Base-by-base conservation (phyloP, 2,797 vertebrate species). In the Macrochelys suwanniensis region DNA sequence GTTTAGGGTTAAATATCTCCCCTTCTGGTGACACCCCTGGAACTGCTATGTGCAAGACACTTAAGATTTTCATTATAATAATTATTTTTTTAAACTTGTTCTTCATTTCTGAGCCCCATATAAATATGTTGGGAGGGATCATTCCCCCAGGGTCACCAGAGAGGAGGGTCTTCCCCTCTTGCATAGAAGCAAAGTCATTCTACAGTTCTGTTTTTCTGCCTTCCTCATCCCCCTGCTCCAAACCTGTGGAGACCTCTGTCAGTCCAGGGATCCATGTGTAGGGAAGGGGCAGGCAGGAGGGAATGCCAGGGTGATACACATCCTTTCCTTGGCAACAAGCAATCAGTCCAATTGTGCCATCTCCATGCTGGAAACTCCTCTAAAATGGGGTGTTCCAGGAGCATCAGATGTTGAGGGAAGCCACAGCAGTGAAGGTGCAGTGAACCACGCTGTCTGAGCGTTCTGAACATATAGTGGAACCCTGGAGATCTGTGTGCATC, bases 1-100 rank as follows among this genome's bases (percentile, higher is more conserved):
- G 26, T 92, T 45, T 31, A 56, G 13, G 76, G 91, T 92, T 90
- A 92, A 84, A 28, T 45, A 88, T 86, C 25, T 93, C 45, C 33
- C 89, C 31, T 25, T 15, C 51, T 79, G 23, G 79, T 93, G 80
- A 82, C 87, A 37, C 87, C 57, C 8, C 77, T 77, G 7, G 21
- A 89, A 45, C 50, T 74, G 83, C 81, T 88, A 6, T 53, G 26
- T 54, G 42, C 33, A 71, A 50, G 71, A 61, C 84, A 78, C 71
- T 89, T 17, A 49, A 77, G 26, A 77, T 88, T 71, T 77, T 83
- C 49, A 26, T 74, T 88, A 84, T 16, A 33, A 82, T 84, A 23
- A 13, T 28, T 91, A 56, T 77, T 54, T 76, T 42, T 28, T 16
- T 11, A 77, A 76, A 49, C 8, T 81, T 80, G 83, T 85, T 88